phyloP scores from a whole-genome alignment of 2,797 vertebrate species.

The Remorina albescens region DNA sequence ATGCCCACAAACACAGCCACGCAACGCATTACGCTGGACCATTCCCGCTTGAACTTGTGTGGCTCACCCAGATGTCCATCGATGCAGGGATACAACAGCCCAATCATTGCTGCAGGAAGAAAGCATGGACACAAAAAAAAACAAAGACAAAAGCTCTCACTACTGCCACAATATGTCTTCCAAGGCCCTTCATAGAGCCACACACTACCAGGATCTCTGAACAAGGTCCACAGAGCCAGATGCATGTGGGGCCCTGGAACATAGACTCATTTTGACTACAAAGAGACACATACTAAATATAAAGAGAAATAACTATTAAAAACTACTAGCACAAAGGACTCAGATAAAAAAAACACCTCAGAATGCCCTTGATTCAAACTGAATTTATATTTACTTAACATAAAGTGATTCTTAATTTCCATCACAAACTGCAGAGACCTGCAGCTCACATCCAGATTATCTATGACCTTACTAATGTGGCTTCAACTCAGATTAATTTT shows the following conservation, averaged over 20 bases:
- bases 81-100: conserved; percentile 96
- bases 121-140: background rate
- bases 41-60: conserved; percentile 97
- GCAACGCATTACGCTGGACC: conserved; percentile 98
- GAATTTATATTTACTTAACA: no score
- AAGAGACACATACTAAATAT: background rate
- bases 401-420: no score
- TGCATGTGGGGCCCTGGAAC: background rate
- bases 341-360: background rate
- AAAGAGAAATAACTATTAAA: background rate
- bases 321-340: no score
- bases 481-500: conserved; percentile 32
- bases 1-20: conserved; percentile 98
- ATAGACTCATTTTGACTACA: background rate
- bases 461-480: conserved; percentile 21
- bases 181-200: no score
- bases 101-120: conserved; percentile 87
- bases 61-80: conserved; percentile 93
- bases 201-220: background rate
- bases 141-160: background rate
- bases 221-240: background rate
- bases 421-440: background rate
- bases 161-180: conserved; percentile 18
- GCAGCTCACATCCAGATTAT: background rate
- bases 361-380: background rate